Evolutionary conservation across 2,888 invertebrate species (phyloP).

Genomic region (Netelia virgata): DNA sequence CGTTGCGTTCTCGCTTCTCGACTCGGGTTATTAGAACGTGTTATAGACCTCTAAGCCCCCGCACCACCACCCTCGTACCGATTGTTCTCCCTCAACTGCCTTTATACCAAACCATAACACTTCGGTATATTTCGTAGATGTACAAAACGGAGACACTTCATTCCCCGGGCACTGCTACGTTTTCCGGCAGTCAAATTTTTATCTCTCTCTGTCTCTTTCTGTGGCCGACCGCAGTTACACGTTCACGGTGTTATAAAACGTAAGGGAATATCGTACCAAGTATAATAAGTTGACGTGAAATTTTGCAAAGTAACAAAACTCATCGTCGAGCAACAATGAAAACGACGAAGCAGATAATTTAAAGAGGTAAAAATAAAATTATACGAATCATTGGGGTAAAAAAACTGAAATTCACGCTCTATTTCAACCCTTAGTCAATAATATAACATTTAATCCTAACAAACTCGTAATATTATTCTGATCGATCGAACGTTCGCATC

Average conservation of each 20-base stretch:
- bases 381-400: no score
- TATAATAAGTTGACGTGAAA: no score
- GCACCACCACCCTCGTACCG: conserved; percentile 15
- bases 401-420: no score
- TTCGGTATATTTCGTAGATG: conserved; percentile 7
- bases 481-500: conserved; percentile 20
- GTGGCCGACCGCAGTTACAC: background rate
- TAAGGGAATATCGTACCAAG: background rate
- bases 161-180: background rate
- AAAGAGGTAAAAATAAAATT: no score
- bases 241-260: background rate
- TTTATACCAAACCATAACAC: conserved; percentile 10
- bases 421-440: no score
- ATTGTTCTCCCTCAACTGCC: conserved; percentile 39
- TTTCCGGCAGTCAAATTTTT: conserved; percentile 33
- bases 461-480: background rate
- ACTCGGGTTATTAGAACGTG: conserved; percentile 61
- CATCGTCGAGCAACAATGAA: no score
- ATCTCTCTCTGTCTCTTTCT: conserved; percentile 8
- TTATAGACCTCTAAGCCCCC: conserved; percentile 35
- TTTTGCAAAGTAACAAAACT: no score
- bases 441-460: background rate
- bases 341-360: no score
- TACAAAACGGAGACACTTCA: conserved; percentile 33
- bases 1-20: conserved; percentile 19